Evolutionary conservation across 1,140 invertebrate species (phyloP).

Genomic region (Sycobia sp.): DNA sequence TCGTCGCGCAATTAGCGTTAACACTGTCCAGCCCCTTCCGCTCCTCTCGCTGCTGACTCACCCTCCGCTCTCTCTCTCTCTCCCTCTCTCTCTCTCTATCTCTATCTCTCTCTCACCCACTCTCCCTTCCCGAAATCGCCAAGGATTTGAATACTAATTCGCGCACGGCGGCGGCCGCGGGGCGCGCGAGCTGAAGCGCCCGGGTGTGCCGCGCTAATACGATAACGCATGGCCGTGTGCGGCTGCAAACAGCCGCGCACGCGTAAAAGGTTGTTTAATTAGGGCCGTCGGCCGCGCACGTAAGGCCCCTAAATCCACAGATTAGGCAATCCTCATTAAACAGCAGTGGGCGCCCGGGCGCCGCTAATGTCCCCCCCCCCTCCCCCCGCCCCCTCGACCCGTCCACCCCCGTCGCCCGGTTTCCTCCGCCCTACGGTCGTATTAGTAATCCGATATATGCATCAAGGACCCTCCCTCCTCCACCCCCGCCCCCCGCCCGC

Average conservation of each 20-base stretch:
- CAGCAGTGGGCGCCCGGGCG: background rate
- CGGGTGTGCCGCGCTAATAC: constrained; percentile 4
- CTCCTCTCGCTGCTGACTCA: too few relatives aligned
- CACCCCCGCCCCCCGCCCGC: too few relatives aligned
- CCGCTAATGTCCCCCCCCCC: background rate
- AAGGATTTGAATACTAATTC: constrained; percentile 26
- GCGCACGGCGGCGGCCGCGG: background rate
- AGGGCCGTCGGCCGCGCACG: background rate
- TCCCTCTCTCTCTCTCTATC: too few relatives aligned
- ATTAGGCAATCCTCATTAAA: constrained; percentile 29
- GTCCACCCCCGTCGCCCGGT: too few relatives aligned
- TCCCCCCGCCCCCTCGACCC: too few relatives aligned
- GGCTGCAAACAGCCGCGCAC: background rate
- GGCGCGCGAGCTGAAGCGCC: background rate
- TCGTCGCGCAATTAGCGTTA: too few relatives aligned
- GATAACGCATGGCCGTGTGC: constrained; percentile 13
- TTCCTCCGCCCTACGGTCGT: too few relatives aligned
- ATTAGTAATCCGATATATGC: constrained; percentile 23
- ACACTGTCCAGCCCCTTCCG: too few relatives aligned
- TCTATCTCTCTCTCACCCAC: too few relatives aligned
- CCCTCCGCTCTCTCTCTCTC: too few relatives aligned
- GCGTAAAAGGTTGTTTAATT: background rate
- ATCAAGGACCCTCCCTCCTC: background rate
- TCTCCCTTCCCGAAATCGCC: too few relatives aligned
- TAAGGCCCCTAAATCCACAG: constrained; percentile 26